These are phyloP conservation scores for Agrilus mali DNA, from an alignment of 2,888 invertebrate genomes.

Conservation along the genomic window DNA sequence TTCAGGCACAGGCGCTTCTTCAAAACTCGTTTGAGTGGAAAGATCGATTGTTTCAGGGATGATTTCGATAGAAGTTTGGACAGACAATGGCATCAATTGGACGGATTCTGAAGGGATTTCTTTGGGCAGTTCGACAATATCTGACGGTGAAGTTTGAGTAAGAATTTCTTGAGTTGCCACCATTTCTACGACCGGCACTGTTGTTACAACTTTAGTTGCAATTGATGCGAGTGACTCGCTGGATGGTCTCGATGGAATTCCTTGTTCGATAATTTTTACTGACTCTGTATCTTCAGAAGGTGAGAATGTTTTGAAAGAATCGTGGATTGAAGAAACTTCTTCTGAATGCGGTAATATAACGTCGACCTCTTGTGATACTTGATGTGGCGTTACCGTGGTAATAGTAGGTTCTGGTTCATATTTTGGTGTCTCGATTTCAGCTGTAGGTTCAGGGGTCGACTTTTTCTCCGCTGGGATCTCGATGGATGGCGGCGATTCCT, in stretches of 20 bases:
- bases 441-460: conserved; percentile 14
- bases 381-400: too few species aligned
- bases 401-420: conserved; percentile 10
- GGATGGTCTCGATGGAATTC: conserved; percentile 41
- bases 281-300: conserved; percentile 44
- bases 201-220: conserved; percentile 31
- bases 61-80: conserved; percentile 43
- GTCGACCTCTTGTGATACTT: conserved; percentile 2
- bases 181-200: conserved; percentile 47
- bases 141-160: conserved; percentile 44
- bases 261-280: conserved; percentile 56
- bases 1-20: conserved; percentile 30
- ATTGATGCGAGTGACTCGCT: conserved; percentile 44
- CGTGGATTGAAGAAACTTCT: conserved; percentile 40
- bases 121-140: conserved; percentile 27
- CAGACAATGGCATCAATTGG: conserved; percentile 25
- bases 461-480: conserved; percentile 32
- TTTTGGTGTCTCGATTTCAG: conserved; percentile 26
- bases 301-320: conserved; percentile 46
- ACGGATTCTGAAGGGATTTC: conserved; percentile 27
- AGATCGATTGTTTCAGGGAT: conserved; percentile 33
- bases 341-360: conserved; percentile 33
- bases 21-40: conserved; percentile 44
- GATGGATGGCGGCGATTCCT: conserved; percentile 34
- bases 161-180: conserved; percentile 43